Evolutionary conservation across 2,888 invertebrate species (phyloP), one percentile per base, ranked within the genome.

Genomic region (Zaprionus obscuricornis): DNA sequence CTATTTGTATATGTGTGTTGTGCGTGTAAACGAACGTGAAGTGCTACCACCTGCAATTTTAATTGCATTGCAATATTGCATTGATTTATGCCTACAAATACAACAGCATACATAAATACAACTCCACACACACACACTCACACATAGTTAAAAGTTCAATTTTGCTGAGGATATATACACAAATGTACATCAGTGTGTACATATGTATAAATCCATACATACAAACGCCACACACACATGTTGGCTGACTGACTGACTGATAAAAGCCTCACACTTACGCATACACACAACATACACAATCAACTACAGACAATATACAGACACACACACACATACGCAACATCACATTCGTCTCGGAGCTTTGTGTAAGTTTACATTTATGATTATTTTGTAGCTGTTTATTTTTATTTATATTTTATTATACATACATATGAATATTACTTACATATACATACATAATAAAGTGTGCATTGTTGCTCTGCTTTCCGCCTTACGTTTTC

Each of bases 281-380:
- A 52, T 14, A 42, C 20, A 49, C 18, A 59, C 40, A 33, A n/a
- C n/a, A n/a, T n/a, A n/a, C n/a, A n/a, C n/a, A n/a, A n/a, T n/a
- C n/a, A n/a, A n/a, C n/a, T n/a, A n/a, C n/a, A n/a, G n/a, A n/a
- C n/a, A n/a, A n/a, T n/a, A n/a, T n/a, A n/a, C n/a, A n/a, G n/a
- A n/a, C 20, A 33, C 20, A 43, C 27, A 68, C 54, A 11, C n/a
- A 57, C 24, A 16, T 31, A 37, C 6, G 33, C 29, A 45, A 10
- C 37, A 20, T 36, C 42, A 43, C 51, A 57, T 50, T 46, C 50
- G 47, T 40, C 33, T 62, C 52, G 31, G 46, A 63, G 63, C 72
- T 70, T 74, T 77, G 78, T n/a, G n/a, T 82, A 82, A 77, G 82
- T 77, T 77, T 66, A 77, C 66, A 66, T 60, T 66, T 52, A 67